Evolutionary conservation across 1,140 invertebrate species (phyloP).

Genomic region (Procambarus virginalis): DNA sequence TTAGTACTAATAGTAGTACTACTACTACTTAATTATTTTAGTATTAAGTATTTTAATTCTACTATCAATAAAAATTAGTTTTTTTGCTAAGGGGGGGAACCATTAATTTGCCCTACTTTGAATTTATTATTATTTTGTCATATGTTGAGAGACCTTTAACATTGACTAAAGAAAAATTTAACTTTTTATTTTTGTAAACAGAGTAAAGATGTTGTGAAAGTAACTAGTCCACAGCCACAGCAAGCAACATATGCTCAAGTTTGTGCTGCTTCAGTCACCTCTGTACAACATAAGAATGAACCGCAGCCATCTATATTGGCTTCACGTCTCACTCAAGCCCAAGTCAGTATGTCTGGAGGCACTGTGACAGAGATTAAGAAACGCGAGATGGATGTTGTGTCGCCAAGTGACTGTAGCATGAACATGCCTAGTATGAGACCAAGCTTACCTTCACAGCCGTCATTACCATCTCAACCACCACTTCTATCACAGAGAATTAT

Average conservation of each 20-base stretch:
- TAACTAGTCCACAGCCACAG: constrained; percentile 23
- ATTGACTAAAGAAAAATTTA: neutral
- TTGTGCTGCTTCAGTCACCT: constrained; percentile 58
- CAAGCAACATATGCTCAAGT: constrained; percentile 63
- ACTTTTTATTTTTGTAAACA: neutral
- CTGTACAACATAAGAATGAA: constrained; percentile 47
- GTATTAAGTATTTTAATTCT: too few relatives aligned
- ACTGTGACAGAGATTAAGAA: constrained; percentile 58
- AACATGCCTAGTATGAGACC: neutral
- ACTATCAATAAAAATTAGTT: too few relatives aligned
- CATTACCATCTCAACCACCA: constrained; percentile 20
- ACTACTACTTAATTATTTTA: too few relatives aligned
- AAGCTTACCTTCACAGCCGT: neutral
- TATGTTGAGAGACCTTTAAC: too few relatives aligned
- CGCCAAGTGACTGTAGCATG: constrained; percentile 46
- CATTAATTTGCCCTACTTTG: too few relatives aligned
- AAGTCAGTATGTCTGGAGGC: constrained; percentile 52
- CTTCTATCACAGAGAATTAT: constrained; percentile 29
- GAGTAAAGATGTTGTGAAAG: constrained; percentile 17
- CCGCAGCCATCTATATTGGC: constrained; percentile 60
- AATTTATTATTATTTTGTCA: too few relatives aligned
- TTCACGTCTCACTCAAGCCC: constrained; percentile 54
- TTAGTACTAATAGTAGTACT: too few relatives aligned
- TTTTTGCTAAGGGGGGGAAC: too few relatives aligned
- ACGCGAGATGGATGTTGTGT: constrained; percentile 58